Conservation (phyloP, 2,888 invertebrate species). For the Tromatobia lineatoria region DNA sequence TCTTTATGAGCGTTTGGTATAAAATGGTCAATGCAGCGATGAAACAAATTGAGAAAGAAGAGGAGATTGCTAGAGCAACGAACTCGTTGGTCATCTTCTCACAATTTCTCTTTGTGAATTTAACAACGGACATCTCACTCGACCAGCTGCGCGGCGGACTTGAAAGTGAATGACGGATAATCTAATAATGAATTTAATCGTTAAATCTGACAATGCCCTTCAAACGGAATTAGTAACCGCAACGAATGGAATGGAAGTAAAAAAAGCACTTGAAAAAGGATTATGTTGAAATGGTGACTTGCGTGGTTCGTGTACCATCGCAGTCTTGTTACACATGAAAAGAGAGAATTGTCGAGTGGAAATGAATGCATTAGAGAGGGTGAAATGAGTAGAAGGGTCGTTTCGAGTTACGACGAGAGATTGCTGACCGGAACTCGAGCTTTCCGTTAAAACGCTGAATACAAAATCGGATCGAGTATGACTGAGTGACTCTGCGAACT, state of each 20-base stretch:
- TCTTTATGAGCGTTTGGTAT: too few relatives aligned
- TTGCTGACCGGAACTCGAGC: constrained; percentile 30
- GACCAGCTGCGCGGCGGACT: neutral
- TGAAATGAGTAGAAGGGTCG: constrained; percentile 46
- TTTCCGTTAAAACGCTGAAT: constrained; percentile 41
- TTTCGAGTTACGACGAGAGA: neutral
- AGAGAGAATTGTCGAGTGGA: neutral
- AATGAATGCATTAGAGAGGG: constrained; percentile 43
- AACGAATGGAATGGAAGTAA: neutral
- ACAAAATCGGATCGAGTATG: constrained; percentile 59
- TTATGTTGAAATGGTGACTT: constrained; percentile 3
- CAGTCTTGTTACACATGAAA: neutral
- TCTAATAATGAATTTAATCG: constrained; percentile 45
- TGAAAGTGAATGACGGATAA: constrained; percentile 31
- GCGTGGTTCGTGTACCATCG: too few relatives aligned
- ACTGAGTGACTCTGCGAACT: constrained; percentile 50
- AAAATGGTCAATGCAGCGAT: too few relatives aligned
- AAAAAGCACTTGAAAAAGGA: neutral
- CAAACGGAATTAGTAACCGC: neutral
- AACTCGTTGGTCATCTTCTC: neutral
- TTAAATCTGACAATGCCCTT: constrained; percentile 29
- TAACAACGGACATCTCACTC: neutral
- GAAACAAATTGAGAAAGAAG: too few relatives aligned
- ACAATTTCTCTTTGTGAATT: constrained; percentile 14
- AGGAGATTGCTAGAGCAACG: neutral